Evolutionary conservation across 2,888 invertebrate species (phyloP).

Genomic region (Lepetodrilus schrolli): DNA sequence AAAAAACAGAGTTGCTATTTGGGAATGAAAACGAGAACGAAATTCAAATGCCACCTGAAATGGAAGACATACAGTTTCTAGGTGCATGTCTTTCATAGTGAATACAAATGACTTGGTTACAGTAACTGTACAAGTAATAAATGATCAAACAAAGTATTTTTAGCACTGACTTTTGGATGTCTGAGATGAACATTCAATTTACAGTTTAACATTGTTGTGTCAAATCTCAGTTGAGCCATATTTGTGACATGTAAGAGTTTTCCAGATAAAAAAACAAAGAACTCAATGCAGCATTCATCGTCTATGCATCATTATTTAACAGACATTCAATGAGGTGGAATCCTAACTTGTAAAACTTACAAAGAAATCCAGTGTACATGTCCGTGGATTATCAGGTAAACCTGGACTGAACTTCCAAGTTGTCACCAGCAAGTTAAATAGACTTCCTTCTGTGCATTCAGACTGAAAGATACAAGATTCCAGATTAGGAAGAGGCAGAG

Average conservation of each 20-base stretch:
- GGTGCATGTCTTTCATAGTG: neutral
- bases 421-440: constrained; percentile 92
- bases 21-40: constrained; percentile 89
- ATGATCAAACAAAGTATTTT: too few species aligned
- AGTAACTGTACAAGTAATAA: too few species aligned
- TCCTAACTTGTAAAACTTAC: constrained; percentile 71
- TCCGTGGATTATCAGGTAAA: constrained; percentile 81
- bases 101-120: neutral
- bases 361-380: constrained; percentile 92
- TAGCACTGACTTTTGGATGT: too few species aligned
- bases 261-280: neutral
- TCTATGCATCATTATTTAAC: neutral
- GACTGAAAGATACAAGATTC: too few species aligned
- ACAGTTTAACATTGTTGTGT: too few species aligned
- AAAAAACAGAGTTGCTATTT: constrained; percentile 93
- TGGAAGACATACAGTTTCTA: constrained; percentile 6
- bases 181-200: too few species aligned
- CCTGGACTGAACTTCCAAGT: constrained; percentile 95
- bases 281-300: neutral
- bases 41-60: constrained; percentile 86
- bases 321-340: neutral
- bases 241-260: neutral
- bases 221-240: neutral
- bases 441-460: constrained; percentile 89
- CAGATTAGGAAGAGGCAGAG: too few species aligned